phyloP scores from a whole-genome alignment of 2,888 invertebrate species.

The Hesperia comma region DNA sequence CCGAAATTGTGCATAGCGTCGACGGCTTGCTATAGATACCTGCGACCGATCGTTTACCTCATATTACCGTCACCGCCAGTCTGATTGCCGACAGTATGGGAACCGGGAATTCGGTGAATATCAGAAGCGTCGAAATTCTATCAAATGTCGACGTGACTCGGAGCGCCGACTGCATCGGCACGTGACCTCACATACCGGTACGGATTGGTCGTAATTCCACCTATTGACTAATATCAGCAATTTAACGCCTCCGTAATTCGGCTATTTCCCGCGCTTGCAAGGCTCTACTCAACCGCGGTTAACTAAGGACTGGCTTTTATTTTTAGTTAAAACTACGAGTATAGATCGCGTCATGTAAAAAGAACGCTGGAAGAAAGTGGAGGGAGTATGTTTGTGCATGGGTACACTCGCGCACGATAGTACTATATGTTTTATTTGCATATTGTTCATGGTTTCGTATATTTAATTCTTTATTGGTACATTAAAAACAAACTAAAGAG shows the following conservation, averaged over 20 bases:
- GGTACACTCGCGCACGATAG: no score
- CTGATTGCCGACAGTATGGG: neutral
- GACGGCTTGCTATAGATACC: neutral
- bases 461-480: no score
- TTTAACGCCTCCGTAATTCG: constrained; percentile 20
- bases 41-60: neutral
- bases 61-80: neutral
- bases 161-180: constrained; percentile 23
- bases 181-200: constrained; percentile 29
- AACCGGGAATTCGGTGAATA: constrained; percentile 4
- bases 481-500: no score
- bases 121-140: constrained; percentile 24
- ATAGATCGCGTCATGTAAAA: no score
- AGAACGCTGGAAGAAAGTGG: no score
- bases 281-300: neutral
- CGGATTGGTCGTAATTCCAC: constrained; percentile 27
- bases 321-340: no score
- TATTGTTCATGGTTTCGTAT: no score
- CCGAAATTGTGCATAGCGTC: no score
- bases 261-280: neutral
- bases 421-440: no score
- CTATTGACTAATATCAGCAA: constrained; percentile 28
- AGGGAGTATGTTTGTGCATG: no score
- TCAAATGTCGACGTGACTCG: constrained; percentile 22
- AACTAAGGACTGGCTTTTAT: no score